Evolutionary conservation across 1,140 invertebrate genomes (phyloP), one percentile per base, ranked within the genome.

Genomic region (Oreohelix idahoensis): DNA sequence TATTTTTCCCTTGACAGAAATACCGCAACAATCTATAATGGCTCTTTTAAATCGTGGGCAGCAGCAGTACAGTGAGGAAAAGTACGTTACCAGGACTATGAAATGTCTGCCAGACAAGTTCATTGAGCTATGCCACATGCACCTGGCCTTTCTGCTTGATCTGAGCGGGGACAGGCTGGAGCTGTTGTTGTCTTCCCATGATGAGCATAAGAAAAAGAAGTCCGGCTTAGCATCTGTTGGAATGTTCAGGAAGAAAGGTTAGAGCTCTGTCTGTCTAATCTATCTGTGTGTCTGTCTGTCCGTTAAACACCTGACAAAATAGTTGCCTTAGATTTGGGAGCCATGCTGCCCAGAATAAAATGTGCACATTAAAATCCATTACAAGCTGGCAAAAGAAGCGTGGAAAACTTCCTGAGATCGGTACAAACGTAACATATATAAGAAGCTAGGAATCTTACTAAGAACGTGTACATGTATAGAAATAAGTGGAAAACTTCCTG

Each of bases 211-310:
- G 66, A 51, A 70, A 10, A 81, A 71, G 79, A 79, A 79, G 38
- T 15, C 45, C 0, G n/a, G 15, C 11, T 71, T 81, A 10, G 39
- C 26, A 32, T 23, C 36, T 51, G 42, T 49, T 17, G 77, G 35
- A 17, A 53, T 79, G 0, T 81, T 81, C 45, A 81, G 51, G 79
- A 81, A 58, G 32, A 81, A 81, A 81, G 79, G 79, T 81, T 1
- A 29, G 79, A n/a, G n/a, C n/a, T n/a, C n/a, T n/a, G n/a, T n/a
- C n/a, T n/a, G n/a, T n/a, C n/a, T n/a, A n/a, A n/a, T n/a, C n/a
- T n/a, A n/a, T n/a, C n/a, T n/a, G n/a, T n/a, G n/a, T n/a, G n/a
- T n/a, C n/a, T n/a, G n/a, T n/a, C n/a, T n/a, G n/a, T n/a, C n/a
- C n/a, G n/a, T n/a, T n/a, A n/a, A n/a, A n/a, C n/a, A n/a, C n/a